Percentiles rank a stretch among this genome's conserved stretches.
Conservation (phyloP, 2,888 invertebrate species). For the Dastarcus helophoroides region DNA sequence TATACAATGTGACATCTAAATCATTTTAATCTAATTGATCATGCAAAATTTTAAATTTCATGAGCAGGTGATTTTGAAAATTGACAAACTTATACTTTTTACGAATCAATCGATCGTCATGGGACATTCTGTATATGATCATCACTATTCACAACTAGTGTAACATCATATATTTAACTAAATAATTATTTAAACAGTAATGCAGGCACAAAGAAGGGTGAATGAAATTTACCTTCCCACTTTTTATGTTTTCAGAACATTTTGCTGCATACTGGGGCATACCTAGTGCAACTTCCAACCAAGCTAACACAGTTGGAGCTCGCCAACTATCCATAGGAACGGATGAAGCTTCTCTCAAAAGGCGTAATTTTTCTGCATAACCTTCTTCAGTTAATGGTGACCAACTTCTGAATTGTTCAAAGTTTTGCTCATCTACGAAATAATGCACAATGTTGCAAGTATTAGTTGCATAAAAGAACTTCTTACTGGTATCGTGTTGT, state of each 20-base stretch:
- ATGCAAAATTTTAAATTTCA: too few relatives aligned
- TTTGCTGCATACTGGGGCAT: conserved; percentile 89
- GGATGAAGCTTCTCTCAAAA: conserved; percentile 70
- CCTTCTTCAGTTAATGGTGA: conserved; percentile 59
- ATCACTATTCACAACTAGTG: too few relatives aligned
- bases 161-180: too few relatives aligned
- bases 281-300: conserved; percentile 86
- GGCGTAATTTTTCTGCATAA: conserved; percentile 62
- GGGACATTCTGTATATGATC: too few relatives aligned
- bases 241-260: conserved; percentile 89
- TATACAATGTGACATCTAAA: too few relatives aligned
- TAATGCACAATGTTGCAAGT: neutral
- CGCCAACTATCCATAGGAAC: conserved; percentile 85
- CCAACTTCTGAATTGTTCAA: conserved; percentile 47
- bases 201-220: neutral
- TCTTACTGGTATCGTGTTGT: conserved; percentile 50
- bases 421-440: conserved; percentile 30
- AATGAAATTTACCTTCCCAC: conserved; percentile 66
- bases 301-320: conserved; percentile 85
- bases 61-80: too few relatives aligned
- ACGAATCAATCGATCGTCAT: too few relatives aligned
- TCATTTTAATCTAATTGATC: too few relatives aligned
- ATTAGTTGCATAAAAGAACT: neutral
- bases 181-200: neutral
- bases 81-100: too few relatives aligned